A percentile compares a stretch with the other conserved stretches of the same genome.
These are phyloP conservation scores for Chiloscyllium plagiosum DNA, from an alignment of 2,113 vertebrate genomes.

Conservation along the genomic window DNA sequence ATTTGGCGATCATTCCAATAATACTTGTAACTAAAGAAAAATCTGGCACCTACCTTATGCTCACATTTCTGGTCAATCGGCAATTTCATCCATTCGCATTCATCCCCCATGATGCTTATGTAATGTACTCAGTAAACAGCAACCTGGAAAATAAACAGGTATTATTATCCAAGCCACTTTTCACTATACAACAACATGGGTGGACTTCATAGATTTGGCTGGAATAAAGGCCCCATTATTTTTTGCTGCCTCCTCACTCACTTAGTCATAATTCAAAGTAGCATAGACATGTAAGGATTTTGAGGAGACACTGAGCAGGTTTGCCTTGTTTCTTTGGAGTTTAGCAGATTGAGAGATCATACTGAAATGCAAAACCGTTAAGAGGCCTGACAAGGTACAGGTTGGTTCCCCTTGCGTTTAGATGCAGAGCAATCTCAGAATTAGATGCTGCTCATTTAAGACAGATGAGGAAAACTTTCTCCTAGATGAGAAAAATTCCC, in stretches of 20 bases:
- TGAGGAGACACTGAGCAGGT: no score
- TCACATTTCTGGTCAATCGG: slow-evolving; percentile 96
- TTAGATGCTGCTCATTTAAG: no score
- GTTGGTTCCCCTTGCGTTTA: no score
- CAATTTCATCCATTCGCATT: slow-evolving; percentile 96
- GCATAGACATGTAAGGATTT: background rate
- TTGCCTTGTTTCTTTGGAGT: no score
- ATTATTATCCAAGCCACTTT: background rate
- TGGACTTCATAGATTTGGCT: background rate
- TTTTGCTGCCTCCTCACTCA: background rate
- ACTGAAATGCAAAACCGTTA: no score
- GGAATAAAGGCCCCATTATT: background rate
- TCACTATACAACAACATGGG: background rate
- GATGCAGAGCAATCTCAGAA: no score
- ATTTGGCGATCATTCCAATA: background rate
- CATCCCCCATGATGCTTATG: slow-evolving; percentile 81
- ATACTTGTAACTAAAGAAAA: background rate
- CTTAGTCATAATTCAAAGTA: background rate
- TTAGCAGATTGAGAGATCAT: no score
- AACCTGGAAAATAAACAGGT: background rate
- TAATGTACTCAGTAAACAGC: background rate
- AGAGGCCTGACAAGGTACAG: no score
- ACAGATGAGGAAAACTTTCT: no score
- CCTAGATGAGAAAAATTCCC: no score
- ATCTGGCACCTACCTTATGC: slow-evolving; percentile 76